Evolutionary conservation across 1,140 invertebrate species (phyloP), one percentile per base, ranked within the genome.

Genomic region (Heliconius hewitsoni): DNA sequence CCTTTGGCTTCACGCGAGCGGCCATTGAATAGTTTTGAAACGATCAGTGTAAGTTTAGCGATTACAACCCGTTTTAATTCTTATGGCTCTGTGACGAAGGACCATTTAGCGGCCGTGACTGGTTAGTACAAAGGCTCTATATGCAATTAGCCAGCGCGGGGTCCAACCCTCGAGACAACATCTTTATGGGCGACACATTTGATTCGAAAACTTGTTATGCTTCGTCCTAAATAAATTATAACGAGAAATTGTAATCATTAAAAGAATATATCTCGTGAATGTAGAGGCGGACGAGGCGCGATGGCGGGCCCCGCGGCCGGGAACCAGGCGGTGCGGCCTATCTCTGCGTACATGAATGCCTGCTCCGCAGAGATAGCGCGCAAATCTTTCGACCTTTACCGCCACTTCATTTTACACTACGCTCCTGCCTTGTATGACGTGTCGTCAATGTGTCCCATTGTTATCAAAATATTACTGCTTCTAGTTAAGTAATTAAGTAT

Each of bases 171-270:
- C 90, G 83, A 87, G 84, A 85, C 88, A 90, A 87, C 90, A 93
- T 94, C 93, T 94, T 94, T 94, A 94, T 93, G 92, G 92, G 91
- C 92, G 93, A 94, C 93, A 94, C 92, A 91, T 93, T 94, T 92
- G 91, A 94, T 93, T 94, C 93, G 90, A 93, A 93, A 93, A 93
- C 93, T 93, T 93, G 93, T 94, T 93, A 93, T 93, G 91, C 91
- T 92, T 91, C 92, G 89, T 90, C 90, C 89, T 92, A 91, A 94
- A 93, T 94, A 94, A 93, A 93, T 94, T 94, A 93, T 94, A 93
- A 93, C 91, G 92, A 93, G 91, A 93, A 92, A 94, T 94, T 93
- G 91, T 93, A 93, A 93, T 93, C 93, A 91, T 94, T 94, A 94
- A 94, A 93, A 91, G 89, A 89, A 93, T 94, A 92, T 93, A 93